Percentiles rank a stretch among this genome's conserved stretches.
These are phyloP conservation scores for Eolophus roseicapilla DNA, from an alignment of 2,113 vertebrate species.

Conservation along the genomic window DNA sequence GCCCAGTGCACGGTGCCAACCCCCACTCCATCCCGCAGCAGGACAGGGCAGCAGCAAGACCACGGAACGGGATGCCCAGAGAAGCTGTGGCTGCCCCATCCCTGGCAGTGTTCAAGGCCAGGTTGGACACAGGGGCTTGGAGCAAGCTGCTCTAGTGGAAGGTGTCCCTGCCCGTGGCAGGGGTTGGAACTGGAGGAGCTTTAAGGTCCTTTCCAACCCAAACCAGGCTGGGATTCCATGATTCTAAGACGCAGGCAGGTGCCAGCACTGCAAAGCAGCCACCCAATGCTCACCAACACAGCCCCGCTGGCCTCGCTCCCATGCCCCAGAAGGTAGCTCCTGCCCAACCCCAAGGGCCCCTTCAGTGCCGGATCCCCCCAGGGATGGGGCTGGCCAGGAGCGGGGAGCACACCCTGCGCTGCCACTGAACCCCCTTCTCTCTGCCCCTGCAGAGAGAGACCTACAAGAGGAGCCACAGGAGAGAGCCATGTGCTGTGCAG, in stretches of 20 bases:
- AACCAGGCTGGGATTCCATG: not conserved
- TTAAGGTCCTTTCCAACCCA: not conserved
- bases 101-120: too few relatives aligned
- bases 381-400: not conserved
- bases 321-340: not conserved
- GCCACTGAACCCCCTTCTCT: not conserved
- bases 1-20: accelerated
- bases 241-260: accelerated
- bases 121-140: too few relatives aligned
- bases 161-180: not conserved
- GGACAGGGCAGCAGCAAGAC: accelerated
- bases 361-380: not conserved
- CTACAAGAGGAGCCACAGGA: not conserved
- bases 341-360: accelerated
- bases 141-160: not conserved
- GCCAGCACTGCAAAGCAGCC: not conserved
- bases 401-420: accelerated
- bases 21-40: not conserved
- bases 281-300: accelerated
- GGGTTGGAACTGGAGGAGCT: not conserved
- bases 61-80: not conserved
- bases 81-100: not conserved
- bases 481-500: accelerated
- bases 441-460: not conserved
- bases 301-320: not conserved